Evolutionary conservation across 2,888 invertebrate species (phyloP).

Genomic region (Limenitis camilla): DNA sequence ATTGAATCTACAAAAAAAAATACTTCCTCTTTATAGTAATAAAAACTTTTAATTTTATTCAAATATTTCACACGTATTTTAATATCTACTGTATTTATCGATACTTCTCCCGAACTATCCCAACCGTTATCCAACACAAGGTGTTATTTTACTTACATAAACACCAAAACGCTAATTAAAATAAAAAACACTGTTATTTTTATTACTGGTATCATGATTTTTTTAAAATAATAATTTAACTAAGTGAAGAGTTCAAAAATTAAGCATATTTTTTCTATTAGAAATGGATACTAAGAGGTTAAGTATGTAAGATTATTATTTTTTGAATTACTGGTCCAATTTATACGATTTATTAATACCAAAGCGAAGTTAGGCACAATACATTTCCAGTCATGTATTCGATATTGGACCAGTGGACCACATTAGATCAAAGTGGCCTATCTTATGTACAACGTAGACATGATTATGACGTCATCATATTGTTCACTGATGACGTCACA

Average conservation of each 20-base stretch:
- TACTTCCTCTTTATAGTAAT: too few species aligned
- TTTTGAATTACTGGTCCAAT: constrained; percentile 2
- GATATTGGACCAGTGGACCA: not conserved
- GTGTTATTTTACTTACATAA: constrained; percentile 3
- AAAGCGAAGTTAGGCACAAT: too few species aligned
- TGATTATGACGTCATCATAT: constrained; percentile 89
- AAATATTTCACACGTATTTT: too few species aligned
- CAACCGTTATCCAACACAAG: constrained; percentile 1
- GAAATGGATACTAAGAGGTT: too few species aligned
- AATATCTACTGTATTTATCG: constrained; percentile 9
- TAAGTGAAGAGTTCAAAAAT: too few species aligned
- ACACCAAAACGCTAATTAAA: constrained; percentile 6
- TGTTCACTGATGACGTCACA: constrained; percentile 78
- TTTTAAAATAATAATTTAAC: not conserved
- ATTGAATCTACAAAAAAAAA: too few species aligned
- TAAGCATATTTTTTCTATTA: too few species aligned
- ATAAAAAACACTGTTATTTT: not conserved
- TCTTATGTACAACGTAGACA: not conserved
- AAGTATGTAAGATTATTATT: too few species aligned
- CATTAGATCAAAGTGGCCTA: not conserved
- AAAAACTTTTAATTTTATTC: too few species aligned
- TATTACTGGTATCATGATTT: not conserved
- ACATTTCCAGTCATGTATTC: too few species aligned
- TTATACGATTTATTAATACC: too few species aligned
- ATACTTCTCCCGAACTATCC: constrained; percentile 18